A percentile compares a stretch with the other conserved stretches of the same genome.
These are phyloP conservation scores for Psittacula echo DNA, from an alignment of 2,797 vertebrate species.

Conservation along the genomic window DNA sequence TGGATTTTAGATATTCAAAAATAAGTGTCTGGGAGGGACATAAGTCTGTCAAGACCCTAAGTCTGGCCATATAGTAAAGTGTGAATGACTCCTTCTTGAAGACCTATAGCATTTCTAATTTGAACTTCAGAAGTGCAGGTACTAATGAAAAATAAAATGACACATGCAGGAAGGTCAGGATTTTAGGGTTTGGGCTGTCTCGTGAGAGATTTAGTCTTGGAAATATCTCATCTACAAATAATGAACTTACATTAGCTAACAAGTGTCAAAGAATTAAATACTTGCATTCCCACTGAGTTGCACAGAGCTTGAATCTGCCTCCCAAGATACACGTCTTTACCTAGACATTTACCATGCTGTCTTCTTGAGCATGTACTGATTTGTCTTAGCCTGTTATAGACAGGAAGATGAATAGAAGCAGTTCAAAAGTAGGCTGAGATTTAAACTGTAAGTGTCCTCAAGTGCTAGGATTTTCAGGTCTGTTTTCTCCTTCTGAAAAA, in stretches of 20 bases:
- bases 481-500: conserved; percentile 35
- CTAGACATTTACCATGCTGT: not conserved
- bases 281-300: not conserved
- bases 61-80: not conserved
- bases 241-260: not conserved
- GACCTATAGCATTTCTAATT: not conserved
- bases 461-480: not conserved
- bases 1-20: not conserved
- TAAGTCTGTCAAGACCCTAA: not conserved
- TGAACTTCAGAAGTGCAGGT: not conserved
- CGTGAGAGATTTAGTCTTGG: not conserved
- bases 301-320: not conserved
- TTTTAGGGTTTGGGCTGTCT: not conserved
- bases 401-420: not conserved
- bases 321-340: not conserved
- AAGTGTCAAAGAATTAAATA: not conserved
- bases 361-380: not conserved
- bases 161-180: not conserved
- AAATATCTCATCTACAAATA: not conserved
- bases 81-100: not conserved
- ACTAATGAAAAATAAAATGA: not conserved
- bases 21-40: not conserved
- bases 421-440: not conserved
- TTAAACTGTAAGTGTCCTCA: not conserved
- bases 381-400: not conserved